Base-by-base conservation (phyloP, 2,113 vertebrate species). In the Dascyllus trimaculatus region DNA sequence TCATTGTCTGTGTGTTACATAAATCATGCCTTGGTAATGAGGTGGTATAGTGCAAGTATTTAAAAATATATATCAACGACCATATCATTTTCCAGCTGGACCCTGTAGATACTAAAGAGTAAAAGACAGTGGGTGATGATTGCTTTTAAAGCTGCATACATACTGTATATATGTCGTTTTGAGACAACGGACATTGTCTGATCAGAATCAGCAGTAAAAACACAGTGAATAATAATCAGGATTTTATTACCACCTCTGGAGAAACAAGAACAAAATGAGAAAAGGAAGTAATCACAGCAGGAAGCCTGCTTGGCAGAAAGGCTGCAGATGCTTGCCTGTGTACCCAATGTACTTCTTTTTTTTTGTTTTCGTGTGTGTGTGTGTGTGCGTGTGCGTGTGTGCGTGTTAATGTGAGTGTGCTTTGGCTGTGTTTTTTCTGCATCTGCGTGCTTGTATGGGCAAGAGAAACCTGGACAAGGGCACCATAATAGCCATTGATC, bases 401-500 rank as follows among this genome's bases (percentile, higher is more conserved):
- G 40, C 8, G 2, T 68, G 32, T 35, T 35, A 35, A 10, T 56
- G 25, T 29, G 46, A 54, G 45, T 81, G 66, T 63, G 6, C 70
- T 25, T 71, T 38, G 9, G 43, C 40, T 5, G 2, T 57, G 14
- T 75, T 74, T 10, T 75, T 49, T 78, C 61, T 60, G 52, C 10
- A 24, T 49, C 21, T 59, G 43, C 58, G 43, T 65, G 29, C 29
- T 11, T 49, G 9, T 75, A 38, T 78, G 63, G 48, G 60, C 57
- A 80, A 46, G 48, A 18, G 72, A 81, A 78, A 61, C 78, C 75
- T 61, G 74, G 73, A 89, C 91, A 93, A 93, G 87, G 91, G 83
- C 89, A 81, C 81, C 70, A 88, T 93, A 93, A 93, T 93, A 93
- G 89, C 75, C 90, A 94, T 86, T 89, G 91, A 94, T 94, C 89